Percentiles rank a stretch among this genome's conserved stretches.
Evolutionary conservation across 2,888 invertebrate species (phyloP).

Genomic region (Nasonia oneida): DNA sequence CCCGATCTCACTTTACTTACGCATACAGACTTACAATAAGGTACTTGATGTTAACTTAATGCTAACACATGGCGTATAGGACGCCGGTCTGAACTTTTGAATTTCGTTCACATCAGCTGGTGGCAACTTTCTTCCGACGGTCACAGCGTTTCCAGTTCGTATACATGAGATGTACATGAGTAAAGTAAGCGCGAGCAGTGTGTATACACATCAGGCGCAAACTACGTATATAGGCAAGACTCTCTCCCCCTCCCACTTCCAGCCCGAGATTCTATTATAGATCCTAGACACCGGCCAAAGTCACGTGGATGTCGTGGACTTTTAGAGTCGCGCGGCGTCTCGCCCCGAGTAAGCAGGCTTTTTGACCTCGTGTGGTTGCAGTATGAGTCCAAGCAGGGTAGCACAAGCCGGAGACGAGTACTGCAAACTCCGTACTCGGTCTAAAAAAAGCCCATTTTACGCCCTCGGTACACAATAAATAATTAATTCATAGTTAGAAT

Average conservation of each 20-base stretch:
- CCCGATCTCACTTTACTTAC: neutral
- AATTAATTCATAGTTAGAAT: too few species aligned
- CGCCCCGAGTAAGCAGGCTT: too few species aligned
- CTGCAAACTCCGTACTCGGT: too few species aligned
- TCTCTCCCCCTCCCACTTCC: neutral
- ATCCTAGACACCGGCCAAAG: constrained; percentile 19
- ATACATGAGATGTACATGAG: neutral
- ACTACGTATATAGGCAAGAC: neutral
- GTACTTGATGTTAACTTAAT: too few species aligned
- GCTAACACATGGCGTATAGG: neutral
- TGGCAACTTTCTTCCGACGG: neutral
- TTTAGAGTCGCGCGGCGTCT: neutral
- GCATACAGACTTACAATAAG: neutral
- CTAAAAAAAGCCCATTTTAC: too few species aligned
- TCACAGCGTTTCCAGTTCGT: neutral
- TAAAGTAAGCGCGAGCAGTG: neutral
- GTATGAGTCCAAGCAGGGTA: too few species aligned
- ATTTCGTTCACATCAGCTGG: neutral
- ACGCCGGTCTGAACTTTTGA: neutral
- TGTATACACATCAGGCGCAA: neutral
- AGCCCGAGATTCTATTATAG: constrained; percentile 39
- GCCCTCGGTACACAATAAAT: too few species aligned
- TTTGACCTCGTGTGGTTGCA: too few species aligned
- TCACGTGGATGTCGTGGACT: constrained; percentile 30
- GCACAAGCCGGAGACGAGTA: too few species aligned